Evolutionary conservation across 2,797 vertebrate genomes (phyloP), one percentile per base, ranked within the genome.

Genomic region (Malacoctenus gilli): DNA sequence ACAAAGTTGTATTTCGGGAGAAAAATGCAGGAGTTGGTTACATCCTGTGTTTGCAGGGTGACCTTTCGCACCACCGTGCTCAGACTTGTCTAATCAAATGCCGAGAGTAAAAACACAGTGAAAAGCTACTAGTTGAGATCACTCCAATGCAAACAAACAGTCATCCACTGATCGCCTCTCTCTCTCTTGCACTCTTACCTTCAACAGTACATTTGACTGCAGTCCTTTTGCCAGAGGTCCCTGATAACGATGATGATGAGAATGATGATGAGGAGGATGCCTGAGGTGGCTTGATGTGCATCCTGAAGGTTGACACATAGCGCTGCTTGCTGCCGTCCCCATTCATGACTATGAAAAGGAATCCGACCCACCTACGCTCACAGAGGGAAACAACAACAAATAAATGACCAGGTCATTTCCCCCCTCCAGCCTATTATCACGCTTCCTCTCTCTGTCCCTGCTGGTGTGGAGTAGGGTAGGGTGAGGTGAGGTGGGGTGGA

Each of bases 281-380:
- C 13, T 3, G 1, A 8, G 65, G n/a, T 1, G 83, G 19, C 52
- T 76, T 69, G 74, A 92, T 75, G 43, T 81, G 70, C 32, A 91
- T 82, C 71, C 30, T 86, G 63, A 90, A 76, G 28, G 89, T 90
- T 5, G 89, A 90, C 69, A 91, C 88, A 36, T 85, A 90, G 9
- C 59, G 80, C 62, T 50, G 69, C 49, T 82, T 62, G 43, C 70
- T 65, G 48, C 68, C 62, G 32, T 80, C 59, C 9, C 73, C 37
- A 2, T 72, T 90, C 90, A 92, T 92, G 65, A 80, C 72, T 65
- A n/a, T 34, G 23, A 19, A 7, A 39, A 49, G 58, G 6, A 39
- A 16, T 10, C 30, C 30, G 9, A 11, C 3, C 30, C 4, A 25
- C 4, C 23, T n/a, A 30, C 7, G 5, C 30, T 18, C 46, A 77